Evolutionary conservation across 2,888 invertebrate species (phyloP).

Genomic region (Graphium colonna): DNA sequence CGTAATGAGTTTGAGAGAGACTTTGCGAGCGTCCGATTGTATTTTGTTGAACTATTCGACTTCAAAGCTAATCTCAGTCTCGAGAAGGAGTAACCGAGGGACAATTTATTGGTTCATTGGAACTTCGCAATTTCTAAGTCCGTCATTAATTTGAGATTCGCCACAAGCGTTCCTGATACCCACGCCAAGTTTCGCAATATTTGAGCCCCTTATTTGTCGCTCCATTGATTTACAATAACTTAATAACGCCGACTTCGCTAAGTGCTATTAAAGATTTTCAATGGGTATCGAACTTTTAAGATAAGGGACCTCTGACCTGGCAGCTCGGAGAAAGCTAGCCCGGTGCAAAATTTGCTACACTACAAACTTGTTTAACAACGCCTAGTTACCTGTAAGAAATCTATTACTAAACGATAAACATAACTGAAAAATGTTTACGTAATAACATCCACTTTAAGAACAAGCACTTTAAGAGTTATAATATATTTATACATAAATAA

Average conservation of each 20-base stretch:
- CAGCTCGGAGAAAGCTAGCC: constrained; percentile 19
- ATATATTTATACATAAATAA: too few relatives aligned
- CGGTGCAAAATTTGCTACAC: background rate
- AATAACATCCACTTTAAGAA: too few relatives aligned
- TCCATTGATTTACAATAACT: constrained; percentile 53
- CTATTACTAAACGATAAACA: too few relatives aligned
- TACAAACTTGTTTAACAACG: background rate
- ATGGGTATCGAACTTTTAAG: constrained; percentile 19
- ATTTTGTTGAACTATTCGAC: constrained; percentile 27
- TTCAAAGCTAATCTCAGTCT: constrained; percentile 41
- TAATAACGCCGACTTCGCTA: constrained; percentile 35
- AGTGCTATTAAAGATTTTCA: constrained; percentile 22
- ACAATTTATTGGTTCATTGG: constrained; percentile 55
- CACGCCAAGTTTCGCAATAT: constrained; percentile 53
- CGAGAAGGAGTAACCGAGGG: constrained; percentile 35
- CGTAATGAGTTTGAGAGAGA: constrained; percentile 14
- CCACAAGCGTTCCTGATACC: constrained; percentile 39
- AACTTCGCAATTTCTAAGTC: constrained; percentile 59
- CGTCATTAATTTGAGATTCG: constrained; percentile 57
- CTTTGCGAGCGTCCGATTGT: constrained; percentile 12
- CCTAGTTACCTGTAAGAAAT: too few relatives aligned
- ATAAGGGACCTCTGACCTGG: constrained; percentile 27
- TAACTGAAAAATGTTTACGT: too few relatives aligned
- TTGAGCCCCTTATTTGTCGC: constrained; percentile 56
- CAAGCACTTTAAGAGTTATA: too few relatives aligned